A percentile compares a stretch with the other conserved stretches of the same genome.
Conservation (phyloP, 2,888 invertebrate genomes). For the Ischnus inquisitorius region DNA sequence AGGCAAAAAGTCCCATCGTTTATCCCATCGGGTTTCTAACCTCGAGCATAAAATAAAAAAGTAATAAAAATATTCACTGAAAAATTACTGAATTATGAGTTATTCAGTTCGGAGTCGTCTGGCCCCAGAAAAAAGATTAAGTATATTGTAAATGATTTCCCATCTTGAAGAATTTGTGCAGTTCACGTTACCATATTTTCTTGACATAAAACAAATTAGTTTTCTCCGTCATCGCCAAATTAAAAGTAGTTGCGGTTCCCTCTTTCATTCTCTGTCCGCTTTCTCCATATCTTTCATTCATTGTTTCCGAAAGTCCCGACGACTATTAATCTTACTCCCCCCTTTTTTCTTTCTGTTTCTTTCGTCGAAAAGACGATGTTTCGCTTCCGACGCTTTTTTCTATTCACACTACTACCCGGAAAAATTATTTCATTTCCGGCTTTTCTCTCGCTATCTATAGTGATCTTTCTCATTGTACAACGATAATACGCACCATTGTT, state of each 20-base stretch:
- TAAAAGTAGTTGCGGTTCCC: background rate
- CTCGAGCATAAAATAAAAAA: too few relatives aligned
- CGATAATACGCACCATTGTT: background rate
- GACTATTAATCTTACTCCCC: background rate
- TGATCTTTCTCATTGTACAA: background rate
- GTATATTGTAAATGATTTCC: too few relatives aligned
- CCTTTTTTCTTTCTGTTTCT: conserved; percentile 7
- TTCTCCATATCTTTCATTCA: background rate
- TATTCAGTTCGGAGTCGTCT: too few relatives aligned
- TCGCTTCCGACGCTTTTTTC: background rate
- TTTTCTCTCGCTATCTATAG: background rate
- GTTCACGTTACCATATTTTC: background rate
- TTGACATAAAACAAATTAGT: background rate
- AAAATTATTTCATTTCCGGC: background rate
- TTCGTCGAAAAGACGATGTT: background rate
- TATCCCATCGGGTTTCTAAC: too few relatives aligned
- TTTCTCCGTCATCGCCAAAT: background rate
- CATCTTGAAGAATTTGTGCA: too few relatives aligned
- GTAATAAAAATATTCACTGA: too few relatives aligned
- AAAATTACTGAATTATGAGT: too few relatives aligned
- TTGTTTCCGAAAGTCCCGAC: background rate
- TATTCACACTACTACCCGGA: background rate
- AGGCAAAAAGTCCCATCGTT: too few relatives aligned
- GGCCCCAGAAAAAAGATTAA: too few relatives aligned
- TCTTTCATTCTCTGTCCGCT: background rate